A percentile compares a stretch with the other conserved stretches of the same genome.
Conservation (phyloP, 1,140 invertebrate genomes). For the Dendroctonus ponderosae region DNA sequence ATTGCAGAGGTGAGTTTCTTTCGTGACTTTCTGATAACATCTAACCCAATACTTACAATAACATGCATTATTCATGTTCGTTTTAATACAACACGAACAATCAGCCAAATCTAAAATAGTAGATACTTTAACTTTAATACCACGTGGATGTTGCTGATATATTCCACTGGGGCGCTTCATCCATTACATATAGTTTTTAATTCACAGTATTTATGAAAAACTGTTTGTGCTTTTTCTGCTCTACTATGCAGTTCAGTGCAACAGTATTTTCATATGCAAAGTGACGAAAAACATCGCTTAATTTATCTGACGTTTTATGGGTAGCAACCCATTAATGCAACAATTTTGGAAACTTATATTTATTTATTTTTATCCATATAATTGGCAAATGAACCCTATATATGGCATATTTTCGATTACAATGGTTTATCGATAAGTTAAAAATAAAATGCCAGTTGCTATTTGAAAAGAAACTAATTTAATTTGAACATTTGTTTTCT, state of each 20-base stretch:
- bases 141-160: constrained; percentile 29
- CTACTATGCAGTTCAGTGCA: no score
- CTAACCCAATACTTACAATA: constrained; percentile 23
- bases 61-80: constrained; percentile 14
- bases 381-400: constrained; percentile 21
- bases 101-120: background rate
- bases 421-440: constrained; percentile 47
- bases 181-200: background rate
- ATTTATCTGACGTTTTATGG: no score
- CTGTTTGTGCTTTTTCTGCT: no score
- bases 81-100: constrained; percentile 5
- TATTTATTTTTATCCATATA: constrained; percentile 13
- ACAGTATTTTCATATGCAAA: no score
- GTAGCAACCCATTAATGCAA: no score
- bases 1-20: constrained; percentile 24
- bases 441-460: constrained; percentile 42
- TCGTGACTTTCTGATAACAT: constrained; percentile 25
- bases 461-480: constrained; percentile 35
- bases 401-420: constrained; percentile 17
- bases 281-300: no score
- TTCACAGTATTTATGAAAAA: no score
- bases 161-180: constrained; percentile 14
- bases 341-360: background rate
- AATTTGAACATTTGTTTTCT: constrained; percentile 32
- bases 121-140: constrained; percentile 4